These are phyloP conservation scores for Protobothrops mucrosquamatus DNA, from an alignment of 2,113 vertebrate genomes.

Conservation along the genomic window DNA sequence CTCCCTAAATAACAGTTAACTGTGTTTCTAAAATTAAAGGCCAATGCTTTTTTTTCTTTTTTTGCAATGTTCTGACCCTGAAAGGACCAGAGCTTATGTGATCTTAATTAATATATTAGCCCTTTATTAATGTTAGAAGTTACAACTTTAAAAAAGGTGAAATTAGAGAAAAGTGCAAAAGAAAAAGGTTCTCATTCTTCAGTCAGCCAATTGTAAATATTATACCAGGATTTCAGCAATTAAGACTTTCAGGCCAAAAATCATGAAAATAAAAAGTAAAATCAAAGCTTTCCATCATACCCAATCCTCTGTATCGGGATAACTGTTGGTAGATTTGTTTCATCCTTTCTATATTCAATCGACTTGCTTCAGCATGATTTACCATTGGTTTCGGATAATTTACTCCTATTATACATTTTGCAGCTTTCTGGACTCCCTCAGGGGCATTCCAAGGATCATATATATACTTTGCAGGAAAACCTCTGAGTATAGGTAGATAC, in stretches of 20 bases:
- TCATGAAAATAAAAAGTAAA: neutral
- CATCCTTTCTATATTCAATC: slow-evolving; percentile 93
- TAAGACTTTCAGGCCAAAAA: neutral
- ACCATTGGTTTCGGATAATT: slow-evolving; percentile 96
- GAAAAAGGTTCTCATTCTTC: neutral
- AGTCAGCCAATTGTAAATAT: neutral
- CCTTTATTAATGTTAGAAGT: neutral
- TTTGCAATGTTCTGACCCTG: neutral
- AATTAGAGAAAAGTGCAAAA: neutral
- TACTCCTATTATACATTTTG: slow-evolving; percentile 89
- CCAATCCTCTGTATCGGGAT: slow-evolving; percentile 88
- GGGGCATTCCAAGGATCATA: slow-evolving; percentile 97
- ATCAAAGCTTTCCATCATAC: slow-evolving; percentile 65
- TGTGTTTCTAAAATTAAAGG: neutral
- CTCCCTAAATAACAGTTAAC: neutral
- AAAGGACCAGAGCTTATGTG: neutral
- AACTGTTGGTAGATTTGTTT: slow-evolving; percentile 97
- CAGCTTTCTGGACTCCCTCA: slow-evolving; percentile 86
- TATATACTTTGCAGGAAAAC: slow-evolving; percentile 92
- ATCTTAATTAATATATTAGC: neutral
- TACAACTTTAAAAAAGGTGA: neutral
- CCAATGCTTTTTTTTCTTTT: neutral
- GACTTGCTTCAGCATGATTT: slow-evolving; percentile 90
- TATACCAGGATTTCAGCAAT: neutral
- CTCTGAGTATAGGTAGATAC: slow-evolving; percentile 87